Evolutionary conservation across 2,888 invertebrate genomes (phyloP).

Genomic region (Standfussiana lucernea): DNA sequence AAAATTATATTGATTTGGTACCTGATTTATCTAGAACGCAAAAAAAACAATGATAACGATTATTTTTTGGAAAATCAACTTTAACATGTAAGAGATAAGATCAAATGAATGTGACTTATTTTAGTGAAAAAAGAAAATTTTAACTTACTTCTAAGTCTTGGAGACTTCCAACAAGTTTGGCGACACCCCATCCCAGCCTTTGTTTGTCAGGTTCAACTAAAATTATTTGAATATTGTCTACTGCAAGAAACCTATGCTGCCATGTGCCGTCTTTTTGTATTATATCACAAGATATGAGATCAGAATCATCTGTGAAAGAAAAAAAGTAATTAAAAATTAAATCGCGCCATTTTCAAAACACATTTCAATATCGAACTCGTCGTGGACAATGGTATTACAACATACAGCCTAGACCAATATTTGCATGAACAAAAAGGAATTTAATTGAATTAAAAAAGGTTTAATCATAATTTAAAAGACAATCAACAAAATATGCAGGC

Average conservation of each 20-base stretch:
- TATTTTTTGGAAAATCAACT: conserved; percentile 29
- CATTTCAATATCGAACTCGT: neutral
- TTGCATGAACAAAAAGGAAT: neutral
- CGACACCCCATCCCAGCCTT: conserved; percentile 99
- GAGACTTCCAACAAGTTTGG: conserved; percentile 98
- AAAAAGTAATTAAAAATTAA: neutral
- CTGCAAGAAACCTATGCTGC: conserved; percentile 98
- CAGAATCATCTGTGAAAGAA: conserved; percentile 96
- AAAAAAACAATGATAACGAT: conserved; percentile 50
- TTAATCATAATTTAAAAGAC: neutral
- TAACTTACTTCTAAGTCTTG: conserved; percentile 96
- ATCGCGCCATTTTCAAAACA: conserved; percentile 9
- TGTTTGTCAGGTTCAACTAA: conserved; percentile 99
- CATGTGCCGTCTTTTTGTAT: conserved; percentile 97
- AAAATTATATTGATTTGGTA: conserved; percentile 56
- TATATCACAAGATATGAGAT: conserved; percentile 98
- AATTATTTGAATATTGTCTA: conserved; percentile 98
- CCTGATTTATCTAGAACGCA: conserved; percentile 66
- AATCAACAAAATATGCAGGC: conserved; percentile 10
- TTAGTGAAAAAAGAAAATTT: neutral
- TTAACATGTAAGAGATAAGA: conserved; percentile 16
- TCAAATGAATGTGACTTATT: conserved; percentile 3
- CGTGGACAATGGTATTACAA: neutral
- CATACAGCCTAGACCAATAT: neutral
- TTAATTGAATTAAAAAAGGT: neutral